Conservation (phyloP, 1,140 invertebrate genomes). For the Sminthurides bifidus region DNA sequence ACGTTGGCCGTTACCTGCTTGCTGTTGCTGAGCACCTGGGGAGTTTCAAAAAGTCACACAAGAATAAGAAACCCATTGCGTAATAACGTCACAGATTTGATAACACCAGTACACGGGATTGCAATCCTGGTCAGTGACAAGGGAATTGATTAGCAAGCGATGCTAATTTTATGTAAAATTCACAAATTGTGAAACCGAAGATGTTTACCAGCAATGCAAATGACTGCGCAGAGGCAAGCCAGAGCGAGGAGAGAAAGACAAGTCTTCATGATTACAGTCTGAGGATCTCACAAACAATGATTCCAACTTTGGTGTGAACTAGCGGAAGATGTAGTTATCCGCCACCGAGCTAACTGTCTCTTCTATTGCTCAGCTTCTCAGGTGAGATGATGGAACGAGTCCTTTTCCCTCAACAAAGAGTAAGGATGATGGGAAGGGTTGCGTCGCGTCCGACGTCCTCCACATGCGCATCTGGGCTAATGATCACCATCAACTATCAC, state of each 20-base stretch:
- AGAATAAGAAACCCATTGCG: background rate
- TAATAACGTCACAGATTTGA: background rate
- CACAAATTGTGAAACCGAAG: background rate
- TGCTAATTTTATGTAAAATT: background rate
- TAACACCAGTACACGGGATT: background rate
- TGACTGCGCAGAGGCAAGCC: background rate
- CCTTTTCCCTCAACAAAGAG: too few relatives aligned
- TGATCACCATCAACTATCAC: too few relatives aligned
- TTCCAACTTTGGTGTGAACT: too few relatives aligned
- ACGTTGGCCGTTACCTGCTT: too few relatives aligned
- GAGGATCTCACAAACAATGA: background rate
- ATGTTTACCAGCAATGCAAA: background rate
- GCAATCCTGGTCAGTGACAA: background rate
- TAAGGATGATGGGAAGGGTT: too few relatives aligned
- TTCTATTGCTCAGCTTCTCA: too few relatives aligned
- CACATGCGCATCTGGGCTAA: too few relatives aligned
- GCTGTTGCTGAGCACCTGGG: background rate
- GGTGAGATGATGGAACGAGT: too few relatives aligned
- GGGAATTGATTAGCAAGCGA: background rate
- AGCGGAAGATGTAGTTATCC: too few relatives aligned
- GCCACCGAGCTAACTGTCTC: too few relatives aligned
- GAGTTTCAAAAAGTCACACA: background rate
- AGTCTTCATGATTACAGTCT: constrained; percentile 13
- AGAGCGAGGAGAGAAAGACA: constrained; percentile 6
- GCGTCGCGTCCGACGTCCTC: too few relatives aligned